Base-by-base conservation (phyloP, 2,888 invertebrate genomes). In the Poecilus cupreus region DNA sequence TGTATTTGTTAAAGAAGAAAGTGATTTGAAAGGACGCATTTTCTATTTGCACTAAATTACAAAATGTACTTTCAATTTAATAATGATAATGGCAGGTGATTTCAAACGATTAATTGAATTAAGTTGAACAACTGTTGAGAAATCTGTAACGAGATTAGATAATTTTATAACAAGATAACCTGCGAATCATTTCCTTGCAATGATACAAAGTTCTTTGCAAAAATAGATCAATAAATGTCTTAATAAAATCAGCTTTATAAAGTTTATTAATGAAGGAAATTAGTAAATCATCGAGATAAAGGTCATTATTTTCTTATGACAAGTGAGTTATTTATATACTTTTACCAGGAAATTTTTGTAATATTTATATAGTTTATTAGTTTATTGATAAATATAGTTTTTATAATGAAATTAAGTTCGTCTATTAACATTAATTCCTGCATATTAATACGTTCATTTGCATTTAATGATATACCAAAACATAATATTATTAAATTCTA, bases 71-170 rank as follows among this genome's bases (percentile, higher is more conserved):
- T 68, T 68, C 64, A 3, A 18, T 37, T 18, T 37, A 16, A 18
- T 64, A 26, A 68, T 68, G 6, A 32, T 5, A 37, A 13, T 46
- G n/a, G 4, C 32, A 32, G 32, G 0, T 46, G 46, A 51, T 43
- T 43, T 5, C 13, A 51, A 51, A 16, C 37, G 22, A 37, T 68
- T 68, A 68, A 68, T 60, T 37, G 18, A 68, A 37, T 60, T 60
- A 6, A 57, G n/a, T 6, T 57, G 3, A n/a, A 60, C 24, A 68
- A 37, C 64, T 32, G 18, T 37, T 37, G 64, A 68, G 39, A 68
- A 68, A 68, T 68, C 64, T 16, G 16, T 18, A 24, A 37, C 16
- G 0, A 68, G 37, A 37, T 32, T 68, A 68, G 64, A 68, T 64
- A 68, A 37, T 68, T 68, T 18, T 13, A 32, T 32, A 37, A 37